Conservation (phyloP, 2,888 invertebrate genomes). For the Neoitamus cyanurus region DNA sequence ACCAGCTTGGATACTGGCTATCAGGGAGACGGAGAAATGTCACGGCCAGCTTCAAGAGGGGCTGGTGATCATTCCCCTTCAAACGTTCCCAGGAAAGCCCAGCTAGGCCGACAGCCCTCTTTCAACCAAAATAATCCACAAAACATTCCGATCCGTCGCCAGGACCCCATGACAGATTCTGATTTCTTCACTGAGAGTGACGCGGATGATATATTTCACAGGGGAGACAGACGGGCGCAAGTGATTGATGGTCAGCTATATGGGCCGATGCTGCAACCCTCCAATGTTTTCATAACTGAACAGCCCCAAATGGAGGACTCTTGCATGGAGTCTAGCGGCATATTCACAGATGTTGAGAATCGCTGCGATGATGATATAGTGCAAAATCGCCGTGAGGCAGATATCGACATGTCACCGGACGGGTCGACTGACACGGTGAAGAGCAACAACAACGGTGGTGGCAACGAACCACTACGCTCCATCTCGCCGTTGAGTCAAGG, state of each 20-base stretch:
- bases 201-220: slow-evolving; percentile 78
- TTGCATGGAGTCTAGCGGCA: slow-evolving; percentile 89
- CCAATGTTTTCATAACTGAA: slow-evolving; percentile 68
- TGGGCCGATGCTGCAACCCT: slow-evolving; percentile 69
- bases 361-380: slow-evolving; percentile 72
- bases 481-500: slow-evolving; percentile 58
- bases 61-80: slow-evolving; percentile 79
- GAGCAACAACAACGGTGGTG: slow-evolving; percentile 67
- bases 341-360: slow-evolving; percentile 87
- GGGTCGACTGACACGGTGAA: slow-evolving; percentile 68
- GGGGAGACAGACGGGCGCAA: slow-evolving; percentile 81
- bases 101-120: slow-evolving; percentile 66
- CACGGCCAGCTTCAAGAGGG: slow-evolving; percentile 83
- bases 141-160: slow-evolving; percentile 74
- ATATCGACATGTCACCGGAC: slow-evolving; percentile 75
- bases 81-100: slow-evolving; percentile 67
- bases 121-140: slow-evolving; percentile 63
- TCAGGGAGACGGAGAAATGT: slow-evolving; percentile 92
- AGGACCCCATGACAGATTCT: slow-evolving; percentile 90
- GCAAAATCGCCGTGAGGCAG: slow-evolving; percentile 62
- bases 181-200: slow-evolving; percentile 93
- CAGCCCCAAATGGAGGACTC: slow-evolving; percentile 76
- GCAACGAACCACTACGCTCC: slow-evolving; percentile 52
- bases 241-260: slow-evolving; percentile 92
- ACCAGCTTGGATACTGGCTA: slow-evolving; percentile 94